Conservation (phyloP, 1,140 invertebrate genomes). For the Magallana angulata region DNA sequence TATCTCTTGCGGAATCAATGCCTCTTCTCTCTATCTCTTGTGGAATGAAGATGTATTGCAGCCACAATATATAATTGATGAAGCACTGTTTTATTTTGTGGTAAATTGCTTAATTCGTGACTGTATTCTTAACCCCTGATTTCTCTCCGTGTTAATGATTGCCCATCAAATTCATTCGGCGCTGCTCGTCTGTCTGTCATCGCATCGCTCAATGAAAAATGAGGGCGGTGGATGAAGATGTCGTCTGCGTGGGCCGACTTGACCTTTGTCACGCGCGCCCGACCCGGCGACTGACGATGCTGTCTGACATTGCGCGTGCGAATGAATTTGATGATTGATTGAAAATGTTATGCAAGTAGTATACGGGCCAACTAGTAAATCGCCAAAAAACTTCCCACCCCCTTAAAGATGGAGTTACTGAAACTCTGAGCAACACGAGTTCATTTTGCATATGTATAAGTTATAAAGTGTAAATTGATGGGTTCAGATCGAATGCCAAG, state of each 20-base stretch:
- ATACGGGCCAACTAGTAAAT: too few species aligned
- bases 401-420: too few species aligned
- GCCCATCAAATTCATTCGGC: not conserved
- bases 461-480: too few species aligned
- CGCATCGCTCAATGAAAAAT: not conserved
- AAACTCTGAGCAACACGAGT: too few species aligned
- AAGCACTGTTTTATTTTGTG: not conserved
- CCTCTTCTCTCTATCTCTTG: too few species aligned
- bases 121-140: not conserved
- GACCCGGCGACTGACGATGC: not conserved
- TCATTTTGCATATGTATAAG: too few species aligned
- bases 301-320: not conserved
- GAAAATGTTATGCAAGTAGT: too few species aligned
- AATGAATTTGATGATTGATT: conserved; percentile 18
- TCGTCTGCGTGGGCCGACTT: not conserved
- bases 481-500: too few species aligned
- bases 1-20: too few species aligned
- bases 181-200: not conserved
- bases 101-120: not conserved
- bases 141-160: not conserved
- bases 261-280: not conserved
- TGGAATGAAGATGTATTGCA: too few species aligned
- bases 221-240: not conserved
- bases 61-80: not conserved
- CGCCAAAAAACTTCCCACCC: too few species aligned